Conservation (phyloP, 2,888 invertebrate species). For the Drosophila gaucha region DNA sequence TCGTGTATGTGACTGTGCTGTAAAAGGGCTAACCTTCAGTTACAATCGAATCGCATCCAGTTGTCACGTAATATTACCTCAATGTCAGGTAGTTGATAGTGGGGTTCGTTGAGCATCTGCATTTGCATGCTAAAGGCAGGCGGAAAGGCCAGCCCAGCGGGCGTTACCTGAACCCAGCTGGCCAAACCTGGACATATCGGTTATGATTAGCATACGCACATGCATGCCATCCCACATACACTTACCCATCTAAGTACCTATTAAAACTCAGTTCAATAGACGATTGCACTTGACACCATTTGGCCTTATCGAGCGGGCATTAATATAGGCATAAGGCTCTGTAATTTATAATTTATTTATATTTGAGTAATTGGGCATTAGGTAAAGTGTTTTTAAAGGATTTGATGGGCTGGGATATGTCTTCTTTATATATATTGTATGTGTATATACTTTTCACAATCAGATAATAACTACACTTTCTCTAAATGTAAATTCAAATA, state of each 20-base stretch:
- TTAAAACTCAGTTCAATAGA: conserved; percentile 28
- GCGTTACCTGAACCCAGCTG: conserved; percentile 27
- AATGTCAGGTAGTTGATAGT: conserved; percentile 44
- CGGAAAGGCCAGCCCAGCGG: conserved; percentile 24
- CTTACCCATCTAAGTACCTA: background rate
- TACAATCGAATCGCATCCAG: conserved; percentile 16
- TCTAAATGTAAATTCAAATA: no score
- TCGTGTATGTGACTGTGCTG: conserved; percentile 15
- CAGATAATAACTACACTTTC: no score
- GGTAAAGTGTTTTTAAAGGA: background rate
- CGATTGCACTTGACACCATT: conserved; percentile 63
- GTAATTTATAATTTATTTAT: background rate
- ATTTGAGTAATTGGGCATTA: background rate
- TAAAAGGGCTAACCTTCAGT: conserved; percentile 66
- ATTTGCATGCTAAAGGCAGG: conserved; percentile 65
- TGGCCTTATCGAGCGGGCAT: background rate
- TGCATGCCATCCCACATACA: conserved; percentile 22
- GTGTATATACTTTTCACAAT: no score
- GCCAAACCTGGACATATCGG: conserved; percentile 22
- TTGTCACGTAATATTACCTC: conserved; percentile 70
- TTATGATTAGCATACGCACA: conserved; percentile 40
- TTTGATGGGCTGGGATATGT: background rate
- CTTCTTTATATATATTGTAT: background rate
- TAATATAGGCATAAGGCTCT: background rate
- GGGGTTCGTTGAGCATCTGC: conserved; percentile 53